Conservation (phyloP, 2,113 vertebrate species). For the Microcebus ravelobensis region DNA sequence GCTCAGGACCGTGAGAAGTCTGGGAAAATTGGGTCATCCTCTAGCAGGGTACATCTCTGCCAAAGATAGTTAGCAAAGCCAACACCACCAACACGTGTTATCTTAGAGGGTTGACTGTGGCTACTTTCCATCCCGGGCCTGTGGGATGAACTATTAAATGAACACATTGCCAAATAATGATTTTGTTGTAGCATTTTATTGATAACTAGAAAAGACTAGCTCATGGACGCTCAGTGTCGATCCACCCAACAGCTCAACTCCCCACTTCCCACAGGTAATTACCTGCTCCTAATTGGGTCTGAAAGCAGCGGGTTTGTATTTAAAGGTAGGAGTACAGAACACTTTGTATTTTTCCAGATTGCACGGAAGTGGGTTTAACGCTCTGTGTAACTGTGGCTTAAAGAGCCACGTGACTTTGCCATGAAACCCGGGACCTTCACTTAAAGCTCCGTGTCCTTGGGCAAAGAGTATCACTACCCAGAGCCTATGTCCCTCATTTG, state of each 20-base stretch:
- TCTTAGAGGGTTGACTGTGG: not conserved
- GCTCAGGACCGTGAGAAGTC: not conserved
- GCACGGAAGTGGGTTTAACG: not conserved
- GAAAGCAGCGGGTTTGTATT: constrained; percentile 80
- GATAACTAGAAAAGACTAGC: constrained; percentile 80
- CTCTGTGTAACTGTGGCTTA: not conserved
- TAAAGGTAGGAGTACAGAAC: constrained; percentile 60
- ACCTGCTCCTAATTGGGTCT: constrained; percentile 86
- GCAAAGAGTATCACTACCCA: not conserved
- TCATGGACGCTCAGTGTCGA: constrained; percentile 67
- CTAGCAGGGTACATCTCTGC: not conserved
- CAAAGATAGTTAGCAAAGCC: not conserved
- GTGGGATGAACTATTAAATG: constrained; percentile 41
- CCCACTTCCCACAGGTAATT: constrained; percentile 86
- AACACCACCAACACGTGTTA: not conserved
- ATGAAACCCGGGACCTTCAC: not conserved
- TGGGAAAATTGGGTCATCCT: not conserved
- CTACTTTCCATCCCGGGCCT: not conserved
- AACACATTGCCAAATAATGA: constrained; percentile 64
- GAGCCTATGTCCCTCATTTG: not conserved
- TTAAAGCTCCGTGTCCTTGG: not conserved
- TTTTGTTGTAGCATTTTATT: constrained; percentile 80
- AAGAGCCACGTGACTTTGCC: not conserved
- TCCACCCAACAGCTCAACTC: constrained; percentile 79
- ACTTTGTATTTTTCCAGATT: constrained; percentile 35